Evolutionary conservation across 2,113 vertebrate species (phyloP).

Genomic region (Odobenus rosmarus): DNA sequence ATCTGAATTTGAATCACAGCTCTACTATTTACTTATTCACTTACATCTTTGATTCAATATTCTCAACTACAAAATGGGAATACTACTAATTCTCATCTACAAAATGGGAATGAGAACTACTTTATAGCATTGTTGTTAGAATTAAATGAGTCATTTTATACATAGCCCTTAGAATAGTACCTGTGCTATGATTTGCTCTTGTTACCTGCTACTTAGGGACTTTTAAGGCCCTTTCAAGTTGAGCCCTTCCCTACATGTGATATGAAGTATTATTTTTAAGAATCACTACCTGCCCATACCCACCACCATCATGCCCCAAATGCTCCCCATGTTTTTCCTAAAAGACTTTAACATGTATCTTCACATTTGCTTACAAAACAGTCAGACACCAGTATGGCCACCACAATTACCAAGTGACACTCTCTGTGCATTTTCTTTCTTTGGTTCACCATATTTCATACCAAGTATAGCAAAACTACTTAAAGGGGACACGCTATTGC

Average conservation of each 20-base stretch:
- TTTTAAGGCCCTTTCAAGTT: neutral
- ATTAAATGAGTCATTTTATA: neutral
- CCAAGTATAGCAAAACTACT: neutral
- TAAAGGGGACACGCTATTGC: neutral
- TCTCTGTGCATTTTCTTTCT: neutral
- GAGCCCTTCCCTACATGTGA: neutral
- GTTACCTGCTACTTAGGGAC: neutral
- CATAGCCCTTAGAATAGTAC: neutral
- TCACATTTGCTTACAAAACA: neutral
- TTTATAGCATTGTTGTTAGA: neutral
- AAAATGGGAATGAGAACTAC: neutral
- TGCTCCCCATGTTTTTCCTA: neutral
- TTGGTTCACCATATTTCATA: neutral
- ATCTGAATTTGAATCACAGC: neutral
- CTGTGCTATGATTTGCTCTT: neutral
- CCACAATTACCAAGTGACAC: neutral
- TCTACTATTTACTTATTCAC: neutral
- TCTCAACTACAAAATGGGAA: neutral
- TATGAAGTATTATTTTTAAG: neutral
- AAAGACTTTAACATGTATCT: neutral
- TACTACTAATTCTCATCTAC: neutral
- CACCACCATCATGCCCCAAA: neutral
- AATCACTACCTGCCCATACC: neutral
- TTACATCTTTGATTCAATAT: neutral
- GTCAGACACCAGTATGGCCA: neutral